Evolutionary conservation across 2,113 vertebrate genomes (phyloP).

Genomic region (Romanogobio albipinnatus): DNA sequence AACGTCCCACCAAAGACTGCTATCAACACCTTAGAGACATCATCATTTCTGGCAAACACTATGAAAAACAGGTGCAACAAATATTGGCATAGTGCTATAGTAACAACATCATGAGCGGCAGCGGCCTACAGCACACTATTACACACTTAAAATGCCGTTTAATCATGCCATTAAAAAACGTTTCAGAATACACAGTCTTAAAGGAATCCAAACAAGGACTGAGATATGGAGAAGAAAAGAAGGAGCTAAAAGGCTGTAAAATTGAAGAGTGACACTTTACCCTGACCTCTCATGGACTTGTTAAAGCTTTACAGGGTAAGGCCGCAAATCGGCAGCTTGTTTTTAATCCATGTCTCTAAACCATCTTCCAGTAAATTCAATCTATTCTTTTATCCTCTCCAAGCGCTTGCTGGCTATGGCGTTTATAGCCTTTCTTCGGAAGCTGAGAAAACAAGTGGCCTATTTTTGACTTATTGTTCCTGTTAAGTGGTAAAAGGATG

Average conservation of each 20-base stretch:
- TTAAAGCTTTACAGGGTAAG: conserved; percentile 10
- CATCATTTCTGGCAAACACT: not conserved
- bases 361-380: conserved; percentile 38
- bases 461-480: conserved; percentile 13
- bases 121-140: not conserved
- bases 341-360: conserved; percentile 19
- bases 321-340: not conserved
- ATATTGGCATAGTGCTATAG: not conserved
- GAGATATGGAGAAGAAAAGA: not conserved
- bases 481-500: conserved; percentile 5
- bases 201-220: not conserved
- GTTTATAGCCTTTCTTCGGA: conserved; percentile 14
- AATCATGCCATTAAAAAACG: conserved; percentile 15
- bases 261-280: not conserved
- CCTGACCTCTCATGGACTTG: conserved; percentile 12
- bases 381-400: not conserved
- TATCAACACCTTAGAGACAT: not conserved
- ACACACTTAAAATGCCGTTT: not conserved
- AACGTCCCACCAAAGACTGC: not conserved
- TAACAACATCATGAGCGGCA: not conserved
- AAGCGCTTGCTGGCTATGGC: conserved; percentile 33
- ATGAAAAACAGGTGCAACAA: not conserved
- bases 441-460: not conserved
- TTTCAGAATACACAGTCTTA: conserved; percentile 8
- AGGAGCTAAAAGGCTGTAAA: conserved; percentile 9